phyloP scores from a whole-genome alignment of 2,113 vertebrate genomes.

The Canis aureus region DNA sequence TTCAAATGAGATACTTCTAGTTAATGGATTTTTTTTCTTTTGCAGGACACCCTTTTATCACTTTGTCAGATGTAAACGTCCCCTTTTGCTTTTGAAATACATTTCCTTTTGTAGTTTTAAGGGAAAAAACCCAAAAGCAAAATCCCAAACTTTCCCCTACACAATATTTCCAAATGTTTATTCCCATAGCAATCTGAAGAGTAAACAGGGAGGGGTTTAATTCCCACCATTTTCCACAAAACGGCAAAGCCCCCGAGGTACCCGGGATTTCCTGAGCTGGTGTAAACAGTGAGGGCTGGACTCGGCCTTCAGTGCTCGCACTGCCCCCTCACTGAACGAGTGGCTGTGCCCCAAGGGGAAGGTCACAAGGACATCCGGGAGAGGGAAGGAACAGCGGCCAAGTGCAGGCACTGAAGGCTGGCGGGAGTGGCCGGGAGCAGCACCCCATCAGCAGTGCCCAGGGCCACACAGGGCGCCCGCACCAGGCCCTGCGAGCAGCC shows the following conservation, averaged over 20 bases:
- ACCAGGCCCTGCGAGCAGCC: background rate
- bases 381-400: background rate
- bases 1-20: background rate
- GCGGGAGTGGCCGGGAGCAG: too few relatives aligned
- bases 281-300: background rate
- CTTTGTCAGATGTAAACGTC: constrained; percentile 81
- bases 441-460: too few relatives aligned
- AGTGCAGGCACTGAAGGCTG: background rate
- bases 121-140: background rate
- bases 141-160: background rate
- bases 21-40: background rate
- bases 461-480: accelerated
- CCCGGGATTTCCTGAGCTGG: background rate
- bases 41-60: constrained; percentile 72
- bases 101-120: constrained; percentile 85
- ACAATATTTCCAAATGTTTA: background rate
- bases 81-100: constrained; percentile 84
- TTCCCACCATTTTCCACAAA: background rate
- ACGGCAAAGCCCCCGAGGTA: background rate
- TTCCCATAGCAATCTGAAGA: background rate
- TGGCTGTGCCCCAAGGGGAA: background rate
- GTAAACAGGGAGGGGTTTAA: background rate
- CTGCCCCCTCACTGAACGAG: background rate
- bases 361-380: background rate
- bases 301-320: background rate